These are phyloP conservation scores for Ctenochaetus hawaiiensis DNA, from an alignment of 2,797 vertebrate species.

Conservation along the genomic window DNA sequence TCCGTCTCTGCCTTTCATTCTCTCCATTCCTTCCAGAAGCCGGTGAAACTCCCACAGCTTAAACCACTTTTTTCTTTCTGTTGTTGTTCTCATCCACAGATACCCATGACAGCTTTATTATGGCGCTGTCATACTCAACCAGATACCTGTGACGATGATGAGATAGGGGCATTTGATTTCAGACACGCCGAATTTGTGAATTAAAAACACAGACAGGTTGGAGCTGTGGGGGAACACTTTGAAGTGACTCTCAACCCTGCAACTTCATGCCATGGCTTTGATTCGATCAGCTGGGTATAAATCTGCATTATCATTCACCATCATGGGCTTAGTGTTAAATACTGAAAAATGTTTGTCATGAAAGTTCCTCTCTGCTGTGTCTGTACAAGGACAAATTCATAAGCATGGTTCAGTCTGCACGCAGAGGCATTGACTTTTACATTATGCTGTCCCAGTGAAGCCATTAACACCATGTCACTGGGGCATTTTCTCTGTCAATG, in stretches of 20 bases:
- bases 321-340: constrained; percentile 17
- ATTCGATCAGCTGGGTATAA: constrained; percentile 25
- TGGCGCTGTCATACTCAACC: background rate
- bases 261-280: constrained; percentile 14
- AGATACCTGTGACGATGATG: background rate
- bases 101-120: constrained; percentile 6
- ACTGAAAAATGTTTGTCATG: constrained; percentile 42
- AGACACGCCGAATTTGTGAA: constrained; percentile 31
- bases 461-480: constrained; percentile 58
- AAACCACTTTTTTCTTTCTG: constrained; percentile 4
- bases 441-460: constrained; percentile 62
- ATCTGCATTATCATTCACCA: constrained; percentile 11
- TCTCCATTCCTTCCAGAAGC: constrained; percentile 17
- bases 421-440: constrained; percentile 47
- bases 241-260: constrained; percentile 7
- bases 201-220: constrained; percentile 18
- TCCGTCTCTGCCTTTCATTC: constrained; percentile 28
- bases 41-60: constrained; percentile 35
- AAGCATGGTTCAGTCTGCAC: constrained; percentile 5
- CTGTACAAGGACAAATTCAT: constrained; percentile 59
- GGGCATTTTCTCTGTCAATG: constrained; percentile 38
- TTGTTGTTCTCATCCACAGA: background rate
- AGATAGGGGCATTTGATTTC: constrained; percentile 12
- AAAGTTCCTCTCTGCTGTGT: constrained; percentile 17
- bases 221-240: background rate